Percentiles rank a stretch among this genome's conserved stretches.
Evolutionary conservation across 2,113 vertebrate genomes (phyloP).

Genomic region (Limnothrissa miodon): DNA sequence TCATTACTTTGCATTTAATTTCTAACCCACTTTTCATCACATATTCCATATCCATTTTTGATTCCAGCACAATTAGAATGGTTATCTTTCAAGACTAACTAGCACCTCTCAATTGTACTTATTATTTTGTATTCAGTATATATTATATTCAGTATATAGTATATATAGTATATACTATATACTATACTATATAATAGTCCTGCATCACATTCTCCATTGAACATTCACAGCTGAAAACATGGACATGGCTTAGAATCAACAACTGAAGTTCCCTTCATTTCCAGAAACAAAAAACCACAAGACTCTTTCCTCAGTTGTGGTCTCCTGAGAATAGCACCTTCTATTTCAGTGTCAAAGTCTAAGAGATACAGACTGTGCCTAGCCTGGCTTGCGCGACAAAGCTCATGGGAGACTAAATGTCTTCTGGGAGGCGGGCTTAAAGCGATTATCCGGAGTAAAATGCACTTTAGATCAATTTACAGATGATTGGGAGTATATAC

Average conservation of each 20-base stretch:
- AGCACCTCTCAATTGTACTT: background rate
- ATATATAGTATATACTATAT: no score
- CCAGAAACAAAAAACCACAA: background rate
- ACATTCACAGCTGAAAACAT: background rate
- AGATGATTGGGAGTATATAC: no score
- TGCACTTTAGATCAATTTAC: no score
- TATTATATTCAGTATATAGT: no score
- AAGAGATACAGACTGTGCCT: background rate
- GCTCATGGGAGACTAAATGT: no score
- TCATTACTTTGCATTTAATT: background rate
- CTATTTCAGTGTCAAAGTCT: background rate
- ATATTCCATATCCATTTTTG: slow-evolving; percentile 19
- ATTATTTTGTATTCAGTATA: no score
- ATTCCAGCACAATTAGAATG: background rate
- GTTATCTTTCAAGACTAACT: background rate
- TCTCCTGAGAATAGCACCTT: background rate
- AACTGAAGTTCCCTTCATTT: background rate
- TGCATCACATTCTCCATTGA: background rate
- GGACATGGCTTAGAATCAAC: background rate
- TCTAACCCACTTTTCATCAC: slow-evolving; percentile 17
- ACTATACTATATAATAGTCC: no score
- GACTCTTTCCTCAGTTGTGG: background rate
- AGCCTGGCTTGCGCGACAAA: no score
- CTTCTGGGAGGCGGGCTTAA: no score
- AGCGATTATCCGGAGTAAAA: no score